Evolutionary conservation across 2,797 vertebrate species (phyloP).

Genomic region (Clarias platycephalus): DNA sequence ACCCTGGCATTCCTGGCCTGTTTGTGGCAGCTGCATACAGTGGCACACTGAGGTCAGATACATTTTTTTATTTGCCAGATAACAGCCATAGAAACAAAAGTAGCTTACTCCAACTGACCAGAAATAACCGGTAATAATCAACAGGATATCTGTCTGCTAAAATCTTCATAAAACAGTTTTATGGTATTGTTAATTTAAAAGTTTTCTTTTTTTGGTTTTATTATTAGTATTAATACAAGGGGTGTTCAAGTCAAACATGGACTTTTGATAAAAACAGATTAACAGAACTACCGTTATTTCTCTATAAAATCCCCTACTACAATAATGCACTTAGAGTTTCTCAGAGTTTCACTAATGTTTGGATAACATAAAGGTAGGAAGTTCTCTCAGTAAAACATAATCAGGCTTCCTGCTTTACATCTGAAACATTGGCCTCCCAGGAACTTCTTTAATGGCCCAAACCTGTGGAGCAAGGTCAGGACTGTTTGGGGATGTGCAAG

Average conservation of each 20-base stretch:
- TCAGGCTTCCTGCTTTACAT: too few relatives aligned
- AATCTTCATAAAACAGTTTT: not conserved
- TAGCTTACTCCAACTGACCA: not conserved
- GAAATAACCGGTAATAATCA: not conserved
- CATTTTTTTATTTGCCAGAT: not conserved
- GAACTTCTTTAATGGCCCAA: too few relatives aligned
- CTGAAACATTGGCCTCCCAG: too few relatives aligned
- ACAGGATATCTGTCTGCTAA: not conserved
- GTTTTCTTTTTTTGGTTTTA: not conserved
- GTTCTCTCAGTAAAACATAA: too few relatives aligned
- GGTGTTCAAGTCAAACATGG: too few relatives aligned
- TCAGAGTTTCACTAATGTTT: too few relatives aligned
- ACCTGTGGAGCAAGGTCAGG: too few relatives aligned
- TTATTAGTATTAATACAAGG: not conserved
- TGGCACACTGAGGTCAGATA: conserved; percentile 86
- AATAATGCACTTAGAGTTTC: too few relatives aligned
- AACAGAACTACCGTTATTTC: too few relatives aligned
- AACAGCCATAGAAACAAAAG: not conserved
- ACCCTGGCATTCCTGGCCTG: conserved; percentile 88
- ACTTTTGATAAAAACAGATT: not conserved
- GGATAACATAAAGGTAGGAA: too few relatives aligned
- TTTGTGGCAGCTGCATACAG: conserved; percentile 84
- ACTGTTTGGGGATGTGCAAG: too few relatives aligned
- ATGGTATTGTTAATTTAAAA: not conserved
- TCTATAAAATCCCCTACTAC: too few relatives aligned